Base-by-base conservation (phyloP, 2,888 invertebrate genomes). In the Miltochrista miniata region DNA sequence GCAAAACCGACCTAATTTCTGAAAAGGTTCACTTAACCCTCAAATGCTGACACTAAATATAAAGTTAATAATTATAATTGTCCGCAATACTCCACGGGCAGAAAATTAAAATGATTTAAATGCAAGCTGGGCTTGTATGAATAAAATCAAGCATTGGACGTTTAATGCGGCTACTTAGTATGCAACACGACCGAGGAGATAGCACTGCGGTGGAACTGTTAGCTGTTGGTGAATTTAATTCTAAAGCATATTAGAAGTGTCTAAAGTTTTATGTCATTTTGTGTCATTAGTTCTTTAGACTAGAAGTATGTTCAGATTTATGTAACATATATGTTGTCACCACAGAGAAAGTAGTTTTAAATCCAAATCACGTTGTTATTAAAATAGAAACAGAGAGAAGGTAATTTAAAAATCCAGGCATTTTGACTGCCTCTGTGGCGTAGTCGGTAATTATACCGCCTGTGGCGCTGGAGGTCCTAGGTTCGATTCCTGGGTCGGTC, bases 31-130 rank as follows among this genome's bases (percentile, higher is more conserved):
- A 45, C 45, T 48, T 54, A 64, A 61, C 60, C 55, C 49, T 63
- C 45, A 61, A 62, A 51, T 35, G 48, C 40, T 45, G 54, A 59
- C 24, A 43, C 59, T 54, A 60, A 58, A 57, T 56, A 62, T 44
- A 61, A 65, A 68, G 59, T 67, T 66, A 60, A 64, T 73, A 71
- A 73, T 73, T 75, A 65, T 70, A 74, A 68, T 69, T 52, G 61
- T 65, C 58, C 59, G 53, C 61, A 58, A 54, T 55, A 62, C 54
- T 51, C 54, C 54, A 49, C 49, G 49, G 48, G 53, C 52, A 56
- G 54, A 60, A 56, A 65, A 72, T 71, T 70, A 61, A 68, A 68
- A 72, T 67, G 59, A 68, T 71, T 71, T 67, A 71, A 71, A 75
- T 44, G 46, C 46, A 36, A 59, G 56, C 31, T 38, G 58, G 45